Base-by-base conservation (phyloP, 2,797 vertebrate genomes). In the Zenarchopterus dispar region DNA sequence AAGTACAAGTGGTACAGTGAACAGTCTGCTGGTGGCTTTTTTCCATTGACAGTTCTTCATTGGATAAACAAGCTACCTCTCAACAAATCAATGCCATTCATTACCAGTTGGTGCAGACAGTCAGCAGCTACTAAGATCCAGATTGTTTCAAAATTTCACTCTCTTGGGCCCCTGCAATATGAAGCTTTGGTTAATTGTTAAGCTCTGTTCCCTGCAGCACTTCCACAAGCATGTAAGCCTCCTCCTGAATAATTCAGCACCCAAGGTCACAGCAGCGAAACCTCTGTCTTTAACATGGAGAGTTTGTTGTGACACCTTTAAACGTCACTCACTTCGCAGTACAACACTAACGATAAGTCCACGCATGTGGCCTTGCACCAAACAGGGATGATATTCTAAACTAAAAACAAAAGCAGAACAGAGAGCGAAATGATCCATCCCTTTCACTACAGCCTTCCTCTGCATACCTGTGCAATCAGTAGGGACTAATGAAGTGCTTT, bases 171-270 rank as follows among this genome's bases (percentile, higher is more conserved):
- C 5, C 72, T 80, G 70, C 70, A 56, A 56, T 52, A 56, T 62
- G 73, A 73, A 75, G 80, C 76, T 83, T 81, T 87, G 65, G 84
- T 84, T 84, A 88, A 88, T 82, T 86, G 84, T 81, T 63, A 66
- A 85, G 75, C 60, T 59, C 44, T 73, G 73, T 82, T 88, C 78
- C 75, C 81, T 88, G 89, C 85, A 89, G 81, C 77, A 83, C 84
- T 88, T 84, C 84, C 78, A 73, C 80, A 67, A 23, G 80, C 84
- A 83, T 75, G 69, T 80, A 65, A 81, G 80, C 65, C 65, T 78
- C 52, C 67, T 85, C 46, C 63, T 91, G 81, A 91, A 91, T 90
- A 72, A 92, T 91, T 91, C 80, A 91, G 70, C 58, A 84, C 49
- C 75, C 88, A 91, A 91, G 90, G 88, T 91, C 88, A 90, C 75